These are phyloP conservation scores for Eutrigla gurnardus DNA, from an alignment of 2,797 vertebrate species.

Conservation along the genomic window DNA sequence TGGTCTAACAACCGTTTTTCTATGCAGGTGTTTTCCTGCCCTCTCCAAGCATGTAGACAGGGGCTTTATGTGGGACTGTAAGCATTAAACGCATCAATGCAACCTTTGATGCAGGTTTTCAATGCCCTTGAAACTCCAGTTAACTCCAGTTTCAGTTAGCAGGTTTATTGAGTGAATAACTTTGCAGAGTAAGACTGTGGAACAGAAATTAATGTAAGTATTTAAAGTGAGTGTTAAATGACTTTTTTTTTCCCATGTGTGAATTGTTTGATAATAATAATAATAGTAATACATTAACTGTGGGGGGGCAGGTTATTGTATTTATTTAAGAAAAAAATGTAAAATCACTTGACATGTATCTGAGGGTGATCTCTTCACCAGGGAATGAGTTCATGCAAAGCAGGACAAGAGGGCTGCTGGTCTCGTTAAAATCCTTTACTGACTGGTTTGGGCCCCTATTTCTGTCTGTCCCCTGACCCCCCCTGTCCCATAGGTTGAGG, in stretches of 20 bases:
- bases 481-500: slow-evolving; percentile 85
- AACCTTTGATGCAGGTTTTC: slow-evolving; percentile 5
- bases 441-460: slow-evolving; percentile 49
- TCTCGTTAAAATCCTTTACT: slow-evolving; percentile 28
- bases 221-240: background rate
- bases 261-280: background rate
- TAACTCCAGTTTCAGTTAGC: background rate
- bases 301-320: background rate
- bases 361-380: background rate
- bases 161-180: slow-evolving; percentile 11
- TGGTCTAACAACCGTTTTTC: slow-evolving; percentile 16
- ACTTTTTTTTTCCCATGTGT: slow-evolving; percentile 5
- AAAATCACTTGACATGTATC: background rate
- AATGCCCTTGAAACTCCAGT: slow-evolving; percentile 1
- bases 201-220: slow-evolving; percentile 25
- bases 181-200: slow-evolving; percentile 7
- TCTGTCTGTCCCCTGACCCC: slow-evolving; percentile 35
- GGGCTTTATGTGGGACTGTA: background rate
- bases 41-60: background rate
- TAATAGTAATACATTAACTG: background rate
- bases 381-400: background rate
- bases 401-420: slow-evolving; percentile 1
- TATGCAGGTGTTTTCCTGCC: slow-evolving; percentile 1
- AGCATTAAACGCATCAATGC: slow-evolving; percentile 7
- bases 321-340: too few relatives aligned